Evolutionary conservation across 1,140 invertebrate genomes (phyloP), one percentile per base, ranked within the genome.

Genomic region (Ceratina australensis): DNA sequence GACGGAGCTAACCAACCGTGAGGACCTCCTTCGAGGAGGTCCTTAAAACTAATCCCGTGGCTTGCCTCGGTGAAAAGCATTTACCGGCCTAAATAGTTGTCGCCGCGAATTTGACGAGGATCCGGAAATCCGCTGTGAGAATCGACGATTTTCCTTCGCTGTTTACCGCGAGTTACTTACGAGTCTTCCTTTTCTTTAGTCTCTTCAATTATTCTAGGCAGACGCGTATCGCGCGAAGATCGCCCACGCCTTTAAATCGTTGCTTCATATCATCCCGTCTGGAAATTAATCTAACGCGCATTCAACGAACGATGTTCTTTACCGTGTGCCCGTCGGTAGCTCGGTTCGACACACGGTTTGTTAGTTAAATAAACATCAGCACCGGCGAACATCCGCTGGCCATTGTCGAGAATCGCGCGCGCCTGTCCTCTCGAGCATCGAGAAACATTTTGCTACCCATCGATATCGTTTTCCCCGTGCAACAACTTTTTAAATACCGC

Each of bases 281-380:
- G 16, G 13, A 20, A 69, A 69, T 59, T n/a, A 59, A 71, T 59
- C 33, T 56, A 22, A 33, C 28, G 28, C 2, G 2, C 28, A 33
- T 2, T 33, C 28, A 5, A 3, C 28, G 28, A 33, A 33, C 33
- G 10, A 42, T 10, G 33, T 42, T 10, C 33, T 5, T 42, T 5
- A 42, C 33, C 5, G 7, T 42, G 33, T 10, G 33, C 2, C 5
- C 72, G 54, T 50, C 56, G 64, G 73, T 42, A 47, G 72, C 54
- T 54, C 81, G 74, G 77, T 56, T 49, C 67, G 81, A 73, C 79
- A 79, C 56, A 49, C 54, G 82, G 84, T 88, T 89, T 89, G 88
- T 89, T 89, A 90, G 88, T 90, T 90, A 90, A 90, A 89, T 90
- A 90, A 90, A 90, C 88, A 89, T 68, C 79, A 78, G 10, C 78